phyloP scores from a whole-genome alignment of 2,797 vertebrate genomes.

The Eptatretus atami region DNA sequence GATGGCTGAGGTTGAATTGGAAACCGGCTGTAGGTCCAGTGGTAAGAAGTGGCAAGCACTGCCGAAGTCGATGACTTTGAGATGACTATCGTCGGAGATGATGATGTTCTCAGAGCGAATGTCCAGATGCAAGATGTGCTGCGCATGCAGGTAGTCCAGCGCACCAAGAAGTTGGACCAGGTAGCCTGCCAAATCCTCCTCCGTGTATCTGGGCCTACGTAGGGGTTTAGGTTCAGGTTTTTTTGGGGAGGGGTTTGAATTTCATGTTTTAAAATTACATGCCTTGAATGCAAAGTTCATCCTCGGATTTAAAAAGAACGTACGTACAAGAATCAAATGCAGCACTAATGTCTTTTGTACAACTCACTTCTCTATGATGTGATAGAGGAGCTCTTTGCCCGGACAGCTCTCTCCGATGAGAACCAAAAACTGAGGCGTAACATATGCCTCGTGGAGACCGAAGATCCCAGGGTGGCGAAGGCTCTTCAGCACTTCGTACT shows the following conservation, averaged over 20 bases:
- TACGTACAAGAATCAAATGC: no score
- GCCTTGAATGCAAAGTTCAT: background rate
- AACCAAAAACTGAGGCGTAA: conserved; percentile 81
- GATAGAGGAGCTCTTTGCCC: conserved; percentile 69
- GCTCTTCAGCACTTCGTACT: conserved; percentile 71
- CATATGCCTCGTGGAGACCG: conserved; percentile 72
- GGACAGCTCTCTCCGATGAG: conserved; percentile 70
- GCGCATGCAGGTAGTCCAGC: conserved; percentile 56
- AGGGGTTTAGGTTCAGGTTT: no score
- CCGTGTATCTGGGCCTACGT: conserved; percentile 65
- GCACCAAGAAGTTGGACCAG: conserved; percentile 60
- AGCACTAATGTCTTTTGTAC: no score
- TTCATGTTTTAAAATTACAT: no score
- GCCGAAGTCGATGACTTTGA: conserved; percentile 93
- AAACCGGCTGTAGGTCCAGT: conserved; percentile 39
- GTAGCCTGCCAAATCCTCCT: conserved; percentile 68
- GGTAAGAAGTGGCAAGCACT: conserved; percentile 66
- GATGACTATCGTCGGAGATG: conserved; percentile 38
- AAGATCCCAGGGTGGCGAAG: conserved; percentile 71
- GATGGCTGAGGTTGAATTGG: conserved; percentile 42
- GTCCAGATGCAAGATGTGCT: conserved; percentile 60
- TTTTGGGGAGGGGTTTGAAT: no score
- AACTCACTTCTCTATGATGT: conserved; percentile 54
- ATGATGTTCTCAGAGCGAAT: conserved; percentile 78
- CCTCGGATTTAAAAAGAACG: background rate